Base-by-base conservation (phyloP, 2,113 vertebrate genomes). In the Manacus vitellinus region DNA sequence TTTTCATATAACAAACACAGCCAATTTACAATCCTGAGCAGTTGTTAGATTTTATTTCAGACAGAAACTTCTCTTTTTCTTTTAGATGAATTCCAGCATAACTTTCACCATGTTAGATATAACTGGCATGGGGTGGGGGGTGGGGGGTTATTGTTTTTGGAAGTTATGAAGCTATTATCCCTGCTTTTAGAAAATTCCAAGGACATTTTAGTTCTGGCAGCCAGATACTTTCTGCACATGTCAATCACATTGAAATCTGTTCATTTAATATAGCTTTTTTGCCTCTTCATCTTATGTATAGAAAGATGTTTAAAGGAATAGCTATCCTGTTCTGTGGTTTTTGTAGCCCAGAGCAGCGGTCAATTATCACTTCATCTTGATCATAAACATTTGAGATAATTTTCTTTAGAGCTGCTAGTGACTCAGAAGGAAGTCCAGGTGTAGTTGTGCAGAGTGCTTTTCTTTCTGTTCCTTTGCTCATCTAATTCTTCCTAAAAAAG, bases 31-130 rank as follows among this genome's bases (percentile, higher is more conserved):
- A 19, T 51, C 55, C 37, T 54, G 58, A 93, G 78, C 41, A 89
- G 44, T 31, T 92, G 72, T 89, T 86, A 84, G 78, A 65, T 93
- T 92, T 95, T 94, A 80, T 85, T 94, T 94, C 82, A 90, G 67
- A 62, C 11, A 46, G 35, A 49, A 74, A 80, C 70, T 93, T 85
- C 55, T 97, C 63, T 88, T 87, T 37, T 89, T 90, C 41, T 88
- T 12, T 85, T 90, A 94, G 79, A 70, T 58, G 14, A 92, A 71
- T n/a, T 89, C 43, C 35, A 56, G 37, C 79, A 59, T 70, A 58
- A 85, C 15, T 94, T 73, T 66, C 35, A 73, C 25, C 30, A 33
- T 67, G 31, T 46, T 86, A 52, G 59, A 93, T 76, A 85, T 20
- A 80, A 85, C 9, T 5, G 25, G 17, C 9, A 18, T n/a, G 3